Evolutionary conservation across 2,113 vertebrate genomes (phyloP).

Genomic region (Tonatia bakeri): DNA sequence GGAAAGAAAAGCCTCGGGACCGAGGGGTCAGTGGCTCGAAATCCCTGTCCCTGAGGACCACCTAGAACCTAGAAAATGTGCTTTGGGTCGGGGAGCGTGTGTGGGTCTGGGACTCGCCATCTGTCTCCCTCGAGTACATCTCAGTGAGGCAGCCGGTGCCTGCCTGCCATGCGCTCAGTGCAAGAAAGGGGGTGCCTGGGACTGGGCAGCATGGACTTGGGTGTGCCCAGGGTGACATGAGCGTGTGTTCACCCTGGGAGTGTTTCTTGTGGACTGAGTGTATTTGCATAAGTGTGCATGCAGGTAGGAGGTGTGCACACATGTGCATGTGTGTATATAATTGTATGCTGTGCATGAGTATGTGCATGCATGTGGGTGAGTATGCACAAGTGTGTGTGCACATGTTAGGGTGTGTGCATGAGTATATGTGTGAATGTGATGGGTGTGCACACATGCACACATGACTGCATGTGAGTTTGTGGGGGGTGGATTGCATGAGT

Average conservation of each 20-base stretch:
- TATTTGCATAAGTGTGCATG: too few species aligned
- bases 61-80: not conserved
- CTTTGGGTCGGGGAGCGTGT: too few species aligned
- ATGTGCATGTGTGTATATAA: too few species aligned
- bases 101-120: not conserved
- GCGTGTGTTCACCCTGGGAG: not conserved
- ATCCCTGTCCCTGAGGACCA: not conserved
- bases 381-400: fast-evolving
- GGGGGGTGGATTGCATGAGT: not conserved
- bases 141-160: not conserved
- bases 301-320: not conserved
- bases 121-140: not conserved
- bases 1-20: not conserved
- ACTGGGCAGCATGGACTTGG: not conserved
- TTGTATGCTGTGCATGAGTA: fast-evolving
- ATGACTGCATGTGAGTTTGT: not conserved
- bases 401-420: not conserved
- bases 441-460: fast-evolving
- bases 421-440: too few species aligned
- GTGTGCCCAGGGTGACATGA: not conserved
- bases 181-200: not conserved
- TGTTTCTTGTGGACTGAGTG: not conserved
- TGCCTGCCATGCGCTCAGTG: fast-evolving
- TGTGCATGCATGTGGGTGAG: too few species aligned
- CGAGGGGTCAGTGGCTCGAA: not conserved